Evolutionary conservation across 2,113 vertebrate species (phyloP).

Genomic region (Brienomyrus longianalis): DNA sequence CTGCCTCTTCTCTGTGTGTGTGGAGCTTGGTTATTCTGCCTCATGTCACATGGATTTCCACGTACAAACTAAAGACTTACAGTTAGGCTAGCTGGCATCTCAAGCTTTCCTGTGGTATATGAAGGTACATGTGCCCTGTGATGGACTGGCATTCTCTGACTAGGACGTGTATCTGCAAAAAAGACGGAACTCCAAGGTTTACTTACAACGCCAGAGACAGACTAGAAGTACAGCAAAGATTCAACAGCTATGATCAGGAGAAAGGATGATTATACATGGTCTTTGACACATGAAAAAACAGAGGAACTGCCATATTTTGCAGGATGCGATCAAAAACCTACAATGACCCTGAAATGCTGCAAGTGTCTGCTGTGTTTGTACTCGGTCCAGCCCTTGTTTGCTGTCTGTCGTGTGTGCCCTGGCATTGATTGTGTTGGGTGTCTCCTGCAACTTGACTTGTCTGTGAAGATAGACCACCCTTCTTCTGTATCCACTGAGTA

Average conservation of each 20-base stretch:
- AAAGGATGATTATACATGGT: not conserved
- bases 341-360: not conserved
- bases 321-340: not conserved
- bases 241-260: not conserved
- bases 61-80: not conserved
- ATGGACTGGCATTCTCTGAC: not conserved
- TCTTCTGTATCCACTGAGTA: constrained; percentile 17
- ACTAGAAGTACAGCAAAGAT: not conserved
- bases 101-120: not conserved
- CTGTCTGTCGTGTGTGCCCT: not conserved
- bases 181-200: not conserved
- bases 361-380: no score
- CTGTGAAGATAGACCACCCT: constrained; percentile 17
- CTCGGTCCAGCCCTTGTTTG: not conserved
- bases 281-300: not conserved
- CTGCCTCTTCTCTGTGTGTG: not conserved
- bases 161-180: not conserved
- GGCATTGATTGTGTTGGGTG: constrained; percentile 5
- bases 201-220: not conserved
- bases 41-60: not conserved
- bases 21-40: not conserved
- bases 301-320: not conserved
- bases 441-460: constrained; percentile 26
- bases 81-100: not conserved
- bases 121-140: not conserved